Evolutionary conservation across 2,888 invertebrate genomes (phyloP), one percentile per base, ranked within the genome.

Genomic region (Patella depressa): DNA sequence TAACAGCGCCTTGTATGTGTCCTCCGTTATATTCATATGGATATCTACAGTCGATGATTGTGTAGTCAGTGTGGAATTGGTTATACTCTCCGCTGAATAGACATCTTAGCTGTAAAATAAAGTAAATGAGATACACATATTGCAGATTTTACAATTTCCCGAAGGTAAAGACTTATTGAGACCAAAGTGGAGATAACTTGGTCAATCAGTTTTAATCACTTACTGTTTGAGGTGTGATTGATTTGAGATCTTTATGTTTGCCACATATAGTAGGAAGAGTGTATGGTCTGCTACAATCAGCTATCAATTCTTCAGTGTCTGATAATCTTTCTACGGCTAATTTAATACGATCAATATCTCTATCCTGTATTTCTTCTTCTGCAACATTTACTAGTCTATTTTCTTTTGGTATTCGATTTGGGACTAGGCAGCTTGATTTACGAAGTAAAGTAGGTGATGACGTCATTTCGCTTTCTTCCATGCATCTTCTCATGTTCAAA

Each of bases 1-100:
- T 98, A 45, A 94, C 87, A 0, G 98, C 76, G n/a, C 76, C 72
- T 24, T 19, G 65, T 11, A 65, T 65, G 24, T 65, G 65, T 19
- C 24, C 24, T 5, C 96, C 98, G 0, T 95, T 94, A 90, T 92
- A 98, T 92, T 98, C 98, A 92, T 65, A 65, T 65, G 65, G 65
- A 55, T 73, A 57, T n/a, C 73, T 57, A n/a, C 73, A 54, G 92
- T 98, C 98, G 74, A 98, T 95, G 29, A 98, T 93, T 91, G 94
- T 94, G 88, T 93, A 97, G 5, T 94, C 94, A 19, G 93, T 92
- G 34, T 97, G 93, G 11, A 91, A 89, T 59, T 95, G 92, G 0
- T 89, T 84, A 87, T 93, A 97, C 0, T 95, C 93, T 0, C 97
- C 97, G 0, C 92, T 91, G 14, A 98, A 92, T 3, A 98, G 92